phyloP scores from a whole-genome alignment of 2,888 invertebrate species.

The Thyatira batis region DNA sequence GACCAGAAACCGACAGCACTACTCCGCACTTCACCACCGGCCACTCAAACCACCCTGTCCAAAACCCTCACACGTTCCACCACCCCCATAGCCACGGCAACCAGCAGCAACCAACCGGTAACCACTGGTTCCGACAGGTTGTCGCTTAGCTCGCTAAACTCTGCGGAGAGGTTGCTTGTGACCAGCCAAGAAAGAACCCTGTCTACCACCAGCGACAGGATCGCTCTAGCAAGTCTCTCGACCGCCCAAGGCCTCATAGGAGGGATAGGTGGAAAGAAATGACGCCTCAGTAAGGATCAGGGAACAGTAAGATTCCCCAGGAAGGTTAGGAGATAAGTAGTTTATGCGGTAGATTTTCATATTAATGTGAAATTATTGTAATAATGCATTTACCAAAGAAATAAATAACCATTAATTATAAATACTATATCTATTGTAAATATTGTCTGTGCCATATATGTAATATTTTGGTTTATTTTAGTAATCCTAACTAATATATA shows the following conservation, averaged over 20 bases:
- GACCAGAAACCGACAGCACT: constrained; percentile 70
- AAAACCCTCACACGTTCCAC: constrained; percentile 60
- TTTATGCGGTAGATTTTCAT: constrained; percentile 33
- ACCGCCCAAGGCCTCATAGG: constrained; percentile 69
- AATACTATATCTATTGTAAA: neutral
- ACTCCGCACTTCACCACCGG: constrained; percentile 68
- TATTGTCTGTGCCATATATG: neutral
- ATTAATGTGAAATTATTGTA: neutral
- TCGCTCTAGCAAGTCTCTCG: constrained; percentile 64
- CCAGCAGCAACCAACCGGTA: constrained; percentile 25
- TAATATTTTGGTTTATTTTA: neutral
- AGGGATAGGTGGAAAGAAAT: constrained; percentile 72
- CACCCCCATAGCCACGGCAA: constrained; percentile 49
- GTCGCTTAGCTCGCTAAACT: constrained; percentile 51
- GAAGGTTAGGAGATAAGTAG: constrained; percentile 51
- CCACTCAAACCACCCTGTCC: constrained; percentile 45
- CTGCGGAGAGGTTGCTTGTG: constrained; percentile 55
- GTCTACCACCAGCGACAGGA: constrained; percentile 51
- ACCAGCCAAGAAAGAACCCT: constrained; percentile 44
- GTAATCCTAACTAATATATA: too few species aligned
- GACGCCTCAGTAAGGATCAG: constrained; percentile 67
- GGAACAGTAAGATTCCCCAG: constrained; percentile 52
- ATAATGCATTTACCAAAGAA: neutral
- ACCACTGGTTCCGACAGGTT: constrained; percentile 43
- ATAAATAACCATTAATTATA: neutral